Base-by-base conservation (phyloP, 2,113 vertebrate genomes). In the Nannobrachium achirus region DNA sequence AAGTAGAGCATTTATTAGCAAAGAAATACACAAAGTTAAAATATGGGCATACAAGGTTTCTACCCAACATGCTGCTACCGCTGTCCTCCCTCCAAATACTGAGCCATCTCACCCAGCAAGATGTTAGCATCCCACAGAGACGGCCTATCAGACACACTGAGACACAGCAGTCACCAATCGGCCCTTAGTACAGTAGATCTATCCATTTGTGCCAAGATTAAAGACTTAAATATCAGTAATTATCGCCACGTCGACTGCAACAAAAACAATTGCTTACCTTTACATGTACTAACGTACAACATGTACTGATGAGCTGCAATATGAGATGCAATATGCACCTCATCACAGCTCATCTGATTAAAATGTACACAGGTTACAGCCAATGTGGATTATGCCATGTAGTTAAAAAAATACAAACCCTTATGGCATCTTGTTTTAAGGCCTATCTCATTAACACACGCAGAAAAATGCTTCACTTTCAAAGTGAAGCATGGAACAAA, bases 191-290 rank as follows among this genome's bases (percentile, higher is more conserved):
- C 75, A 60, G 70, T 82, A 65, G 41, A 56, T 73, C 65, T 76
- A 64, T 71, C 62, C 71, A 75, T 77, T 33, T 76, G 65, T 75
- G 66, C 67, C 63, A 76, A 86, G 78, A 87, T 86, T 86, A 33
- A 86, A 69, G 82, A 64, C 78, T 89, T 81, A 76, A 78, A 86
- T 81, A 83, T 84, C 45, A 77, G 71, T 80, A 63, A 73, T 82
- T 73, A 73, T 75, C 82, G 56, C 71, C 7, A 46, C 74, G 78
- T 85, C 75, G 78, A 74, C 76, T 83, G 56, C 85, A 85, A 89
- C 75, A 75, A 72, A 82, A 83, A 76, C 66, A 81, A 51, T 51
- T 15, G 63, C 59, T 80, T 73, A 76, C 71, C 57, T 74, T 76
- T 77, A 67, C 68, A 70, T 63, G 64, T 81, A 66, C 14, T 55